Evolutionary conservation across 2,797 vertebrate species (phyloP).

Genomic region (Spondyliosoma cantharus): DNA sequence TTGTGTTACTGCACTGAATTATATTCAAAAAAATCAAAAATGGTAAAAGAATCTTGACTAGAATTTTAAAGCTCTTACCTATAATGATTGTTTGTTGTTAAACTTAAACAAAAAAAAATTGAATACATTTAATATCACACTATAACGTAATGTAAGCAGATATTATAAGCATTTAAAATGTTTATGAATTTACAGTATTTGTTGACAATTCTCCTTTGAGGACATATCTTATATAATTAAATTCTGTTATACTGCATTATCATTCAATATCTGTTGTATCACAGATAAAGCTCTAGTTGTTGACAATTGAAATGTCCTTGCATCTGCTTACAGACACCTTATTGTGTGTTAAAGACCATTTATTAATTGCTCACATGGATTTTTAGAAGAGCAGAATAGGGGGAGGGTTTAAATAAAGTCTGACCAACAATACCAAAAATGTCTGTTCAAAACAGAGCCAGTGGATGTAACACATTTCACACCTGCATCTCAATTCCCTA

Average conservation of each 20-base stretch:
- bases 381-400: neutral
- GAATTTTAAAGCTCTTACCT: neutral
- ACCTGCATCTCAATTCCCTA: neutral
- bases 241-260: neutral
- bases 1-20: neutral
- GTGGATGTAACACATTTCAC: conserved; percentile 21
- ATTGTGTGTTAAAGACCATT: neutral
- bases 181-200: neutral
- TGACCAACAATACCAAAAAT: neutral
- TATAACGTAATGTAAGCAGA: neutral
- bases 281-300: too few species aligned
- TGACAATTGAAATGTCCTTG: neutral
- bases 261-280: neutral
- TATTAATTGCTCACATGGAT: neutral
- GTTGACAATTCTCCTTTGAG: neutral
- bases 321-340: neutral
- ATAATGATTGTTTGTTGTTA: neutral
- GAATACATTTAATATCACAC: neutral
- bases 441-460: conserved; percentile 1
- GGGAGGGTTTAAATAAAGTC: neutral
- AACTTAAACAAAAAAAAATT: too few species aligned
- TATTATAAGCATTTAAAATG: neutral
- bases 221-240: neutral
- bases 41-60: neutral
- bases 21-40: neutral